Conservation (phyloP, 2,888 invertebrate species). For the Muschampia plurimacula region DNA sequence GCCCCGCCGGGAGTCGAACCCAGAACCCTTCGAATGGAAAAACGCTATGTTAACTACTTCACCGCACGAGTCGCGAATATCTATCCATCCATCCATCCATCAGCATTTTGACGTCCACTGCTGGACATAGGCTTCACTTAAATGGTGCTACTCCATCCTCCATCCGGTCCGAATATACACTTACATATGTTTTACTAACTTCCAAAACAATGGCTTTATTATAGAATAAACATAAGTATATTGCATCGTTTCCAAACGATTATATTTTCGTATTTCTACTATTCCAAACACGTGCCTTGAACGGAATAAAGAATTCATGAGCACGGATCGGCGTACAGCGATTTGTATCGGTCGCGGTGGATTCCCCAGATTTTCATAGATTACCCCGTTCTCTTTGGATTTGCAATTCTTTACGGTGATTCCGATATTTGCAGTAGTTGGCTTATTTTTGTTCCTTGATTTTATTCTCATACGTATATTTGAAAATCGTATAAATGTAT, state of each 20-base stretch:
- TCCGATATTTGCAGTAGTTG: neutral
- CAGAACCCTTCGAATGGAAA: too few relatives aligned
- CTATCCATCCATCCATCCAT: too few relatives aligned
- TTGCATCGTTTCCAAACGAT: conserved; percentile 10
- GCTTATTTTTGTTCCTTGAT: neutral
- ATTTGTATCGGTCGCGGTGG: conserved; percentile 11
- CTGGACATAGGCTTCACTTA: too few relatives aligned
- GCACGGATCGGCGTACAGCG: conserved; percentile 14
- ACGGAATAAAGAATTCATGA: conserved; percentile 29
- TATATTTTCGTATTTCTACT: conserved; percentile 1
- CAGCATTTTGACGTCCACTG: too few relatives aligned
- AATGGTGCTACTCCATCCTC: too few relatives aligned
- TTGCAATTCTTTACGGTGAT: neutral
- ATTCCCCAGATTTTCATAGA: conserved; percentile 20
- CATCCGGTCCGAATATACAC: too few relatives aligned
- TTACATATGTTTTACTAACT: too few relatives aligned
- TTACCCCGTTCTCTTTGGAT: conserved; percentile 3
- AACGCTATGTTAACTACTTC: too few relatives aligned
- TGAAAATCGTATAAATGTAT: too few relatives aligned
- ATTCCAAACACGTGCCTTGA: conserved; percentile 23
- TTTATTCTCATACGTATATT: neutral
- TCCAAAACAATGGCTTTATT: too few relatives aligned
- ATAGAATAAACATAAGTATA: neutral
- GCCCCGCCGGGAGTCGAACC: too few relatives aligned
- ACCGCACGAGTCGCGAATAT: too few relatives aligned